A percentile compares a stretch with the other conserved stretches of the same genome.
phyloP scores from a whole-genome alignment of 2,888 invertebrate species.

The Drepanosiphum platanoidis region DNA sequence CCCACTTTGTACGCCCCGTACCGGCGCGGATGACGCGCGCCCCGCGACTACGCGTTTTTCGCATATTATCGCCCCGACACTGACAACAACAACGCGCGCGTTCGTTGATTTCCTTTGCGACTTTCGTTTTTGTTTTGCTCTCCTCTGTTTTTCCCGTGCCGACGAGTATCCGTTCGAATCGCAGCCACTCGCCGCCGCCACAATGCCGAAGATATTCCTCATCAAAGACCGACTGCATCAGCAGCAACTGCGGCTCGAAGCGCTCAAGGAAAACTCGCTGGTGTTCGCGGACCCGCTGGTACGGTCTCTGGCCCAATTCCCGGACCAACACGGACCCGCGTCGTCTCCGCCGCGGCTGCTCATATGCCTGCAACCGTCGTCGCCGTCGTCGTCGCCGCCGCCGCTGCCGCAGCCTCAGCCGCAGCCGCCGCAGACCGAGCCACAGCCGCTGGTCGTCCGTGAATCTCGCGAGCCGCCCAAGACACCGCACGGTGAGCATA shows the following conservation, averaged over 20 bases:
- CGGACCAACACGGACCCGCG: not conserved
- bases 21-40: slow-evolving; percentile 37
- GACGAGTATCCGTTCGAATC: not conserved
- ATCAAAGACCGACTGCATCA: slow-evolving; percentile 91
- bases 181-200: slow-evolving; percentile 57
- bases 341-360: slow-evolving; percentile 3
- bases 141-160: slow-evolving; percentile 55
- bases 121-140: not conserved
- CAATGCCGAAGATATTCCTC: slow-evolving; percentile 92
- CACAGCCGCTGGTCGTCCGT: not conserved
- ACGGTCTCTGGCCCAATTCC: not conserved
- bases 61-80: no score
- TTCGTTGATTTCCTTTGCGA: no score
- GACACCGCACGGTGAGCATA: not conserved
- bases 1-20: slow-evolving; percentile 27
- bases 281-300: slow-evolving; percentile 41
- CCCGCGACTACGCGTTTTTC: not conserved
- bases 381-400: not conserved
- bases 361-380: not conserved
- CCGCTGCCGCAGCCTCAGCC: not conserved
- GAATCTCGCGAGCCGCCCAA: not conserved
- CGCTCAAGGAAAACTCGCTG: slow-evolving; percentile 71
- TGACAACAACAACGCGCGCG: no score
- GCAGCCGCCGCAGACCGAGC: not conserved
- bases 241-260: slow-evolving; percentile 88